Evolutionary conservation across 2,797 vertebrate genomes (phyloP).

Genomic region (Danio aesculapii): DNA sequence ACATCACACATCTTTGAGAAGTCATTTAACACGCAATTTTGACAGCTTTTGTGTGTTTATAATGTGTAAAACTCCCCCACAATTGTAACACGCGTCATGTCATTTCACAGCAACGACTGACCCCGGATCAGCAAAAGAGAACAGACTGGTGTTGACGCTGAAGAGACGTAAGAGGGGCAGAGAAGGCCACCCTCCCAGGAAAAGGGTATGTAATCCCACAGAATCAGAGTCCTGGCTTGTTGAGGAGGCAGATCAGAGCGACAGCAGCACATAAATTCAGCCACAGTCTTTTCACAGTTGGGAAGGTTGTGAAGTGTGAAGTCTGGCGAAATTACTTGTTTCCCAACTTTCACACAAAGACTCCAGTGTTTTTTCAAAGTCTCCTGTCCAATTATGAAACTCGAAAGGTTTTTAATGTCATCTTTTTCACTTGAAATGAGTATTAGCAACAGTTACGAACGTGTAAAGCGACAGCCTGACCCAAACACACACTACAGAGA

Average conservation of each 20-base stretch:
- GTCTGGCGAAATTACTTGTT: not conserved
- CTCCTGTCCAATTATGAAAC: not conserved
- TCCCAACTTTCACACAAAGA: not conserved
- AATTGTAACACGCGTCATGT: not conserved
- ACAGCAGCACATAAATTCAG: conserved; percentile 23
- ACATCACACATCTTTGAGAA: not conserved
- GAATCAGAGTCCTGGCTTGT: conserved; percentile 19
- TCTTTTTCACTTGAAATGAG: not conserved
- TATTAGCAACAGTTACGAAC: not conserved
- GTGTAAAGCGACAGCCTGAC: not conserved
- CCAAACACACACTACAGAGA: not conserved
- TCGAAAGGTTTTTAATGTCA: conserved; percentile 4
- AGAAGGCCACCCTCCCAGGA: conserved; percentile 85
- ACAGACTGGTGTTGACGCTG: conserved; percentile 66
- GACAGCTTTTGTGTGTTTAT: not conserved
- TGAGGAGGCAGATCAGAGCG: not conserved
- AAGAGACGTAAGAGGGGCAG: conserved; percentile 78
- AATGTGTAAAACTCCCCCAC: not conserved
- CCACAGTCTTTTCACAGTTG: conserved; percentile 33
- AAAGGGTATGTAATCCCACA: conserved; percentile 76
- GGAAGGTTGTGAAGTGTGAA: conserved; percentile 26
- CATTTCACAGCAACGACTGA: conserved; percentile 79
- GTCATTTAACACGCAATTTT: not conserved
- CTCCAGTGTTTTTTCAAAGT: not conserved
- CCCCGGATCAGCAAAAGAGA: conserved; percentile 74